Evolutionary conservation across 1,140 invertebrate species (phyloP), one percentile per base, ranked within the genome.

Genomic region (Homalodisca vitripennis): DNA sequence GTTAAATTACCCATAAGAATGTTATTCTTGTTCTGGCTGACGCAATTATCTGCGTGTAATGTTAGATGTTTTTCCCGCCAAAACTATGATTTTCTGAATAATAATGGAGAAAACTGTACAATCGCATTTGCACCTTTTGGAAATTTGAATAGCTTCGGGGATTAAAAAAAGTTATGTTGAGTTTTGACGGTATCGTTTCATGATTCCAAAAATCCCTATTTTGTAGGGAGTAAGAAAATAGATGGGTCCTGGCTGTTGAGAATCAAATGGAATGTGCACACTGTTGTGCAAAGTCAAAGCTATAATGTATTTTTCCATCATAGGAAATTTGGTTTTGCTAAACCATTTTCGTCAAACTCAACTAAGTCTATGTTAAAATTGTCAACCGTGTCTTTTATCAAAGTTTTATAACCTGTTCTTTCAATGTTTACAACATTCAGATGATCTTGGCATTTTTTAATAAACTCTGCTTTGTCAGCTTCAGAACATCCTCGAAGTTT

Each of bases 191-290:
- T 68, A n/a, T 73, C 70, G n/a, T 62, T n/a, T 60, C 70, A 71
- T 71, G 6, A 71, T 51, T 12, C 70, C 72, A 69, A 73, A 73
- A 2, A 70, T 22, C n/a, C 41, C 66, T 17, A 73, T 32, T 67
- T 71, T 71, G 41, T 57, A 73, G 32, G 72, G 70, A 1, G 41
- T 47, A 13, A 73, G 26, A 51, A 73, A 73, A 62, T 73, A 71
- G 1, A 70, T 64, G 0, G 70, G 70, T 3, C 66, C 72, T 46
- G 70, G 66, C 30, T 73, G 72, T 1, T 69, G 51, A 10, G 70
- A 62, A 22, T 71, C 65, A 14, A 34, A 62, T 3, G 72, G 71
- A 62, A 72, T 67, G 24, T 24, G 32, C 34, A 72, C 47, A n/a
- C 14, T 67, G 32, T 27, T 70, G 64, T 10, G 71, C 71, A 63